These are phyloP conservation scores for Nyctalus aviator DNA, from an alignment of 2,797 vertebrate species.

Conservation along the genomic window DNA sequence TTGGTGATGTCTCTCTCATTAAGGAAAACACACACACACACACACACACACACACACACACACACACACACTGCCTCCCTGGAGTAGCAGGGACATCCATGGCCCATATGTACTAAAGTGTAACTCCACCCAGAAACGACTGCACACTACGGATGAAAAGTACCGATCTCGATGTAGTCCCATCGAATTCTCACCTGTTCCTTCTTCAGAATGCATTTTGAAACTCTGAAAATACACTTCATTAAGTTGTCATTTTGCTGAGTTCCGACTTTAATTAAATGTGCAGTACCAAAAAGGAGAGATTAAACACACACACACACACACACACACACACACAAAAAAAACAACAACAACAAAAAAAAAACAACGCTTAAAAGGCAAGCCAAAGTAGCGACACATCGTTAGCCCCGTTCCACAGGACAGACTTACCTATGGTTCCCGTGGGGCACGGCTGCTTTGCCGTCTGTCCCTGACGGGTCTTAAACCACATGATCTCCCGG, in stretches of 20 bases:
- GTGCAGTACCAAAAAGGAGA: background rate
- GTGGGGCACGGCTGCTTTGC: constrained; percentile 94
- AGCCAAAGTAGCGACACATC: background rate
- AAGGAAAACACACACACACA: too few species aligned
- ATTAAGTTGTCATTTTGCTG: background rate
- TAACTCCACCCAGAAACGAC: background rate
- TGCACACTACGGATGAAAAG: background rate
- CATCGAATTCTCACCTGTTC: background rate
- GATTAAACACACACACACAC: too few species aligned
- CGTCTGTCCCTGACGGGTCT: constrained; percentile 93
- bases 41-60: too few species aligned
- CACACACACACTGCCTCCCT: too few species aligned
- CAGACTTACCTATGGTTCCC: constrained; percentile 92
- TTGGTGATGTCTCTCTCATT: too few species aligned
- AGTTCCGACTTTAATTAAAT: background rate
- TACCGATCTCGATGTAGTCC: background rate
- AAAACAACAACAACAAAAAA: too few species aligned
- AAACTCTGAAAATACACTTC: background rate
- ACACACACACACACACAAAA: too few species aligned
- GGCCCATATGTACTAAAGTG: background rate
- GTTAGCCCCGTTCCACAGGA: accelerated
- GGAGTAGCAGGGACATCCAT: background rate
- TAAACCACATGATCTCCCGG: constrained; percentile 95
- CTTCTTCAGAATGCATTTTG: background rate
- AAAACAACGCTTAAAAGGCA: background rate